Conservation (phyloP, 2,888 invertebrate species). For the Ditula angustiorana region DNA sequence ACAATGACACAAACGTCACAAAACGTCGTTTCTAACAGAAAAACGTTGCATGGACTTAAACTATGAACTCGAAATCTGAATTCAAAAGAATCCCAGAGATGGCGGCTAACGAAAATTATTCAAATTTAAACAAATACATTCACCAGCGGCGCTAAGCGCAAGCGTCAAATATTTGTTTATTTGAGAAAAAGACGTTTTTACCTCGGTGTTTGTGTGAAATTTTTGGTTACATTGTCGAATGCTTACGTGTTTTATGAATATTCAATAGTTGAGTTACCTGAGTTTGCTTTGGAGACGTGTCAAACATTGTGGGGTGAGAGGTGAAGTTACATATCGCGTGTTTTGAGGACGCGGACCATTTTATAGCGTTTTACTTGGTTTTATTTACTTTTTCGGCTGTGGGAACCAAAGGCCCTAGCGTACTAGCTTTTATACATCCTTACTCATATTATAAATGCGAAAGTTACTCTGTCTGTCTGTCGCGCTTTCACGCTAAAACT, state of each 20-base stretch:
- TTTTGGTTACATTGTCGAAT: constrained; percentile 75
- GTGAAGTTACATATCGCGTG: constrained; percentile 34
- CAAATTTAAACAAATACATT: constrained; percentile 68
- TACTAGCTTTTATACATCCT: too few relatives aligned
- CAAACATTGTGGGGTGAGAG: constrained; percentile 38
- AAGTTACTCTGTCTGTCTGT: too few relatives aligned
- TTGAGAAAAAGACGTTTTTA: constrained; percentile 54
- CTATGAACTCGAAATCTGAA: constrained; percentile 41
- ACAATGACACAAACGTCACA: constrained; percentile 30
- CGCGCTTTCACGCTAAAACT: too few relatives aligned
- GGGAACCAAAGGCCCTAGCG: too few relatives aligned
- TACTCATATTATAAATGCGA: too few relatives aligned
- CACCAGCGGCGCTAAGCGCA: constrained; percentile 54
- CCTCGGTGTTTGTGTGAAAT: constrained; percentile 79
- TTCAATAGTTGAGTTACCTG: constrained; percentile 61
- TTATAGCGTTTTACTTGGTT: not conserved
- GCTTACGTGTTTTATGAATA: constrained; percentile 72
- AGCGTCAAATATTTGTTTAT: constrained; percentile 53
- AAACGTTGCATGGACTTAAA: constrained; percentile 38
- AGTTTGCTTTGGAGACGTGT: constrained; percentile 55
- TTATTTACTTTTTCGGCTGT: not conserved
- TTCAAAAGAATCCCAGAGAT: constrained; percentile 35
- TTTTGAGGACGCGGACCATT: constrained; percentile 29
- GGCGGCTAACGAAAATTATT: constrained; percentile 53
- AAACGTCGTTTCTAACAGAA: constrained; percentile 24